These are phyloP conservation scores for Lindbergichthys nudifrons DNA, from an alignment of 2,797 vertebrate species.

Conservation along the genomic window DNA sequence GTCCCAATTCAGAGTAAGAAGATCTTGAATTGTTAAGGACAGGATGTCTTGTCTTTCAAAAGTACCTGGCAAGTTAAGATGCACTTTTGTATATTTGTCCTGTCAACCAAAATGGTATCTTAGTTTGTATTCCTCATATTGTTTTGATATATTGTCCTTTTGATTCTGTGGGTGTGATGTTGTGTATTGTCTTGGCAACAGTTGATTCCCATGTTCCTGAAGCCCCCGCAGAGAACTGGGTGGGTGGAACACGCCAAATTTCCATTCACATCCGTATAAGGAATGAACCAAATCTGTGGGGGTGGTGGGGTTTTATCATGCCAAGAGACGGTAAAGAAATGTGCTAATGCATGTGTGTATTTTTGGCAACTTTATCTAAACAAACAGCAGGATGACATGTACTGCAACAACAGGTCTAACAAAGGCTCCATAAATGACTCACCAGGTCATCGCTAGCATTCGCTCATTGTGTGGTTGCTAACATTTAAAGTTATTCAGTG, in stretches of 20 bases:
- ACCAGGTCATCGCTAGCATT: neutral
- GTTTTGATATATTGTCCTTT: neutral
- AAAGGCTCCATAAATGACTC: conserved; percentile 3
- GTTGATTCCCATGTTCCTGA: conserved; percentile 22
- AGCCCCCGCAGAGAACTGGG: conserved; percentile 32
- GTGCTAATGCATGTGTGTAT: conserved; percentile 13
- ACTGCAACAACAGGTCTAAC: conserved; percentile 7
- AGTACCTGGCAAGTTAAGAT: too few species aligned
- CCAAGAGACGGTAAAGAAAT: neutral
- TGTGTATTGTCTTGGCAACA: conserved; percentile 34
- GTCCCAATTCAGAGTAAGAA: too few species aligned
- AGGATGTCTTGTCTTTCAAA: too few species aligned
- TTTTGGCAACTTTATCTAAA: conserved; percentile 19
- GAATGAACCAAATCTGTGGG: conserved; percentile 36
- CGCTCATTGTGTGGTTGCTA: conserved; percentile 5
- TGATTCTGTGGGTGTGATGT: neutral
- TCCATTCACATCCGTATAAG: conserved; percentile 49
- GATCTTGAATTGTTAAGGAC: too few species aligned
- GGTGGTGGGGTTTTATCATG: neutral
- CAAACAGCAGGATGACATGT: conserved; percentile 6
- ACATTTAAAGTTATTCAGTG: neutral
- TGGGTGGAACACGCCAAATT: conserved; percentile 30
- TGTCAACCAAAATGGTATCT: neutral
- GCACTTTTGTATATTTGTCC: too few species aligned
- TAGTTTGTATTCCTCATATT: neutral